Evolutionary conservation across 2,797 vertebrate genomes (phyloP).

Genomic region (Typhlichthys eigenmanni): DNA sequence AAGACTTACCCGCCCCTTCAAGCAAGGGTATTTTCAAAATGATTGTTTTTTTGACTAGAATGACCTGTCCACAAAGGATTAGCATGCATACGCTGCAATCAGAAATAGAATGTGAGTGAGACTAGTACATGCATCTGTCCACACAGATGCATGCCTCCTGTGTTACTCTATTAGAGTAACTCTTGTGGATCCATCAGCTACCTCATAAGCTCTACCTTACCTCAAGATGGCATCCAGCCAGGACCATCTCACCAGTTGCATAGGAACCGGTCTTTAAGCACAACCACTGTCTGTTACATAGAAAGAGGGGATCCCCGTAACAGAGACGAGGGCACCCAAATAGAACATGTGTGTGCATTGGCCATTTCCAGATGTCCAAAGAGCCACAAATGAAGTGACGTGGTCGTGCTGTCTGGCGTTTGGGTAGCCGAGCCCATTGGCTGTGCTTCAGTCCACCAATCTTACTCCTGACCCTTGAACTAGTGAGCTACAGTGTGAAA

Average conservation of each 20-base stretch:
- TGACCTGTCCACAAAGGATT: too few species aligned
- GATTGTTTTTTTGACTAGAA: too few species aligned
- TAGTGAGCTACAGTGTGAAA: slow-evolving; percentile 8
- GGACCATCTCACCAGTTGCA: slow-evolving; percentile 10
- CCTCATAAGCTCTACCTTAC: not conserved
- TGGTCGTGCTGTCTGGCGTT: slow-evolving; percentile 3
- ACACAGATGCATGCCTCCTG: too few species aligned
- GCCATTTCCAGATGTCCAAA: not conserved
- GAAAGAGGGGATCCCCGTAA: not conserved
- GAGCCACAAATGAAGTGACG: not conserved
- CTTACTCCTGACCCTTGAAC: slow-evolving; percentile 8
- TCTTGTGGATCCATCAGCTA: not conserved
- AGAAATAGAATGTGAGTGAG: too few species aligned
- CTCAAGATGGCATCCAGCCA: slow-evolving; percentile 8
- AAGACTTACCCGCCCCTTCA: too few species aligned
- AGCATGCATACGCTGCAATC: too few species aligned
- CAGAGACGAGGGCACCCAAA: not conserved
- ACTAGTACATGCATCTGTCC: too few species aligned
- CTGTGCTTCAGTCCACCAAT: slow-evolving; percentile 4
- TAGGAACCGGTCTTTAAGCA: slow-evolving; percentile 5
- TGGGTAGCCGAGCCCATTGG: slow-evolving; percentile 10
- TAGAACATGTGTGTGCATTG: not conserved
- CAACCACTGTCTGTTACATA: not conserved
- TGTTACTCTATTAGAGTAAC: too few species aligned
- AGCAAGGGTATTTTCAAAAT: too few species aligned